These are phyloP conservation scores for Pipra filicauda DNA, from an alignment of 2,113 vertebrate species.

Conservation along the genomic window DNA sequence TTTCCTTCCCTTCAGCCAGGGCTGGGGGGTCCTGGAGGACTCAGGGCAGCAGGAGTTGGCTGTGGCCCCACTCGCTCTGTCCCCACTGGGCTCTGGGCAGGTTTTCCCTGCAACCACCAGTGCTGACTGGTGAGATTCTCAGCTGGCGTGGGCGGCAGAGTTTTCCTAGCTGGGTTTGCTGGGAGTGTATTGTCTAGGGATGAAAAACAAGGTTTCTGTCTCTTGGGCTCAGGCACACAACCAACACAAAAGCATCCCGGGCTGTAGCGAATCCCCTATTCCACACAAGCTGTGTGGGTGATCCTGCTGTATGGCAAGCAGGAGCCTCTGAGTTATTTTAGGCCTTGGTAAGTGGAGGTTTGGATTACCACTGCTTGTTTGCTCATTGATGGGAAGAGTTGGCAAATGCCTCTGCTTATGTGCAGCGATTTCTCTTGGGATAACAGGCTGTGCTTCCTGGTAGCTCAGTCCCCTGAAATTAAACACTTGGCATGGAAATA, in stretches of 20 bases:
- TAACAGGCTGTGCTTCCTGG: not conserved
- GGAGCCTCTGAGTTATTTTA: not conserved
- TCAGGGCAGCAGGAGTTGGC: not conserved
- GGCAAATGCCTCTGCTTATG: not conserved
- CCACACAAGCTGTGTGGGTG: not conserved
- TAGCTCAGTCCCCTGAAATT: not conserved
- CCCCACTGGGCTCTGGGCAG: not conserved
- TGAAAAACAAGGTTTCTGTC: not conserved
- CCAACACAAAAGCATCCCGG: fast-evolving
- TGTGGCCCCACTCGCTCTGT: fast-evolving
- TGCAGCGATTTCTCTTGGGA: not conserved
- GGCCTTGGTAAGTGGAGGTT: not conserved
- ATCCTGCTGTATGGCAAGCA: not conserved
- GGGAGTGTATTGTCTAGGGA: not conserved
- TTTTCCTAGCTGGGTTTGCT: not conserved
- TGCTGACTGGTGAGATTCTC: not conserved
- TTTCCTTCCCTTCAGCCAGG: not conserved
- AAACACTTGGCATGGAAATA: not conserved
- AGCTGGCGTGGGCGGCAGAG: not conserved
- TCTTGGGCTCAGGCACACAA: not conserved
- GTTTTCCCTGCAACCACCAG: not conserved
- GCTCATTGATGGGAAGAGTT: not conserved
- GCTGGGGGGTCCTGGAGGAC: not conserved
- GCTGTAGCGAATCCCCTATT: not conserved
- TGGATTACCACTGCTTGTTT: not conserved